A percentile compares a stretch with the other conserved stretches of the same genome.
phyloP scores from a whole-genome alignment of 1,140 invertebrate species.

The Camponotus vicinus region DNA sequence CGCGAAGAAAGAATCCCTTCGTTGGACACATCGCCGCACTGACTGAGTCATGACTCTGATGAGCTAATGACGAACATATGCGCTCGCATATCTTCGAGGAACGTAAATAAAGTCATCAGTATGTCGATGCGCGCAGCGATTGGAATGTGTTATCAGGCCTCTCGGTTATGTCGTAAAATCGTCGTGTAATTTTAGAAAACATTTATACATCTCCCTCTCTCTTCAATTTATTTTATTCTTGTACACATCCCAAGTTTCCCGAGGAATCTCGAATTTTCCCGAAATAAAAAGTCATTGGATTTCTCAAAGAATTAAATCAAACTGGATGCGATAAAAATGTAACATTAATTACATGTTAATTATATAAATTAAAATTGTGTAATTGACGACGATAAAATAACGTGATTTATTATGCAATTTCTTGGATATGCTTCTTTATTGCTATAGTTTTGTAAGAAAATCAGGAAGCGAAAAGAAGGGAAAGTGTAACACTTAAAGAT shows the following conservation, averaged over 20 bases:
- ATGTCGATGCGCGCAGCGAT: neutral
- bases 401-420: neutral
- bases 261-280: neutral
- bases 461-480: neutral
- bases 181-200: neutral
- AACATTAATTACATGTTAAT: neutral
- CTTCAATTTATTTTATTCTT: neutral
- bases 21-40: conserved; percentile 35
- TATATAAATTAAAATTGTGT: neutral
- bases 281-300: neutral
- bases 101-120: conserved; percentile 64
- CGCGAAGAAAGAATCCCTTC: conserved; percentile 72
- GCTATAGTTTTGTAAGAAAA: neutral
- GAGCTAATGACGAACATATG: conserved; percentile 75
- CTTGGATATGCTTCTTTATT: neutral
- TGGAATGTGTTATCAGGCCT: conserved; percentile 40
- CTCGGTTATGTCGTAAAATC: neutral
- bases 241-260: neutral
- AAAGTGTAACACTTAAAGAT: neutral
- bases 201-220: neutral
- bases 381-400: neutral
- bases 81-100: conserved; percentile 42
- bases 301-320: neutral
- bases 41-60: conserved; percentile 70
- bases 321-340: neutral